Base-by-base conservation (phyloP, 2,797 vertebrate species). In the Cryptoblepharus egeriae region DNA sequence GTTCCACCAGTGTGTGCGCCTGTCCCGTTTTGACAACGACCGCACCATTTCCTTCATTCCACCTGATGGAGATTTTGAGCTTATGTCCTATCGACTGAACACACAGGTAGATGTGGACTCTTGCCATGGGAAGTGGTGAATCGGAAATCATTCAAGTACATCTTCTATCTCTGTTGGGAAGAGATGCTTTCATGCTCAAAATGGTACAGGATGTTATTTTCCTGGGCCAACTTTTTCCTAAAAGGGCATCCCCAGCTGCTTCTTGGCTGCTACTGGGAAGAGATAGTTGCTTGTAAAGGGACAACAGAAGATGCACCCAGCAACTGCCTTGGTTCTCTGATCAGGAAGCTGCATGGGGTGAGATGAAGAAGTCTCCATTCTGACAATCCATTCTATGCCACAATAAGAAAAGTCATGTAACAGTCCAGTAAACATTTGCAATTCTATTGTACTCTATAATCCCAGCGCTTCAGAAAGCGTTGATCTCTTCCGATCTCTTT, bases 11-110 rank as follows among this genome's bases (percentile, higher is more conserved):
- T 98, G 98, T 11, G 98, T 99, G 3, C 97, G 98, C 57, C 96
- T 99, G 58, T 99, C 98, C 35, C 97, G 98, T 92, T 99, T 99
- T 39, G 98, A 99, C 90, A 99, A 98, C 0, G 98, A 99, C 91
- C 96, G 98, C 90, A 99, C 98, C 3, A 99, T 99, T 92, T 98
- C 98, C 79, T 99, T 99, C 94, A 98, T 98, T 58, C 98, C 98
- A 0, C 98, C 98, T 0, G 98, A 99, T 0, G 98, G 98, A 65
- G 98, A 99, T 93, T 99, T 98, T 84, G 98, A 99, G 87, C 97
- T 99, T 90, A 98, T 98, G 98, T 98, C 98, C 0, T 98, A 99
- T 83, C 97, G 98, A 1, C 96, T 99, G 58, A 98, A 98, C 75
- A 98, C 98, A 57, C 98, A 99, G 0, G 98, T 98, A 91, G 95